Evolutionary conservation across 2,888 invertebrate species (phyloP), one percentile per base, ranked within the genome.

Genomic region (Nomada ruficornis): DNA sequence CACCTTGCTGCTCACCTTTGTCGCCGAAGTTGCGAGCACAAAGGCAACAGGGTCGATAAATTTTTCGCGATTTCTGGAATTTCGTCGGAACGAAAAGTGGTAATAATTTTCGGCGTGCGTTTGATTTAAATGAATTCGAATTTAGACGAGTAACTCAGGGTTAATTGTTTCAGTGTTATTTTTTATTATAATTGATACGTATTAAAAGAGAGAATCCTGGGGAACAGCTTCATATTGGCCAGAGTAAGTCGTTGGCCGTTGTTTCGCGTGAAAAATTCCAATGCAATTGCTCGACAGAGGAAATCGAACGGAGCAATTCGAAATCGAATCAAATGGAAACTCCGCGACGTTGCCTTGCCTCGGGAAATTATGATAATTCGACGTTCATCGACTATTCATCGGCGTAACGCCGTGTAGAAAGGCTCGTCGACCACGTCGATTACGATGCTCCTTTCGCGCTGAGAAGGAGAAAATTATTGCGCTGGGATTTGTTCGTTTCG

Each of bases 281-380:
- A 73, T 42, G 63, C 23, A 42, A 55, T 44, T 23, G 23, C 36
- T 42, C 26, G 7, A 2, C 9, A 23, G 18, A 13, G n/a, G 64
- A 20, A 63, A 50, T 59, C 20, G 63, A 62, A 15, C 55, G 65
- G 29, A 18, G 11, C 13, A 54, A 36, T 57, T n/a, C 2, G 10
- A 47, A 69, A 57, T 47, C n/a, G 59, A 70, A 64, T 55, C 77
- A 62, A 52, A 62, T 62, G 62, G 55, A 68, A 36, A 47, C 36
- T 18, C 29, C n/a, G 50, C 15, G 15, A 20, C 47, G 13, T 15
- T 20, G 7, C 9, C 11, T n/a, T 60, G 29, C 67, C 54, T 47
- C 29, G 23, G 4, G 29, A 60, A 78, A 78, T 75, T 75, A 75
- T 78, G 75, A 62, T 78, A 78, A 80, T 78, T 65, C 52, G 54